Evolutionary conservation across 1,140 invertebrate genomes (phyloP).

Genomic region (Pseudoatta argentina): DNA sequence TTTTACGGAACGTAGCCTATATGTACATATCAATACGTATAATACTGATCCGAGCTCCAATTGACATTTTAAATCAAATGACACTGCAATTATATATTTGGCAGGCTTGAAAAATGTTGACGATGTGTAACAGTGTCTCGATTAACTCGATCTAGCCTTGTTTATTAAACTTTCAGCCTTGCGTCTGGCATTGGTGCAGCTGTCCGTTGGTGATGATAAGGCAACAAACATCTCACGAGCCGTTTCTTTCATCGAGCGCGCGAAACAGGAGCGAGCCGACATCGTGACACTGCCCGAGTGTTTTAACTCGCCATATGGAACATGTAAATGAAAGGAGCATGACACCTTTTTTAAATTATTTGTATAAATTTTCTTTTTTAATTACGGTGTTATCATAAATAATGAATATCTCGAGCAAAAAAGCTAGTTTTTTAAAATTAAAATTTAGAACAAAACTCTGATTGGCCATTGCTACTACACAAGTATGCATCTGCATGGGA

Average conservation of each 20-base stretch:
- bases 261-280: slow-evolving; percentile 90
- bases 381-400: not conserved
- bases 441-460: not conserved
- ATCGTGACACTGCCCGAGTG: slow-evolving; percentile 96
- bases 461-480: not conserved
- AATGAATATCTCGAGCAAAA: not conserved
- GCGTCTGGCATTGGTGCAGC: slow-evolving; percentile 92
- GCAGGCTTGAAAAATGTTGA: too few species aligned
- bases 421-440: not conserved
- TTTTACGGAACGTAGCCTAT: too few species aligned
- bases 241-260: slow-evolving; percentile 90
- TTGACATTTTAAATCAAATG: too few species aligned
- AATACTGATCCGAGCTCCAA: too few species aligned
- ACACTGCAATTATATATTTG: too few species aligned
- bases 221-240: slow-evolving; percentile 91
- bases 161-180: slow-evolving; percentile 78
- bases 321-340: slow-evolving; percentile 86
- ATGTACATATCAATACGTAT: too few species aligned
- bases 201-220: slow-evolving; percentile 92
- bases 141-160: too few species aligned
- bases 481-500: too few species aligned
- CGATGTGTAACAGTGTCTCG: too few species aligned
- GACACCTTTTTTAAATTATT: not conserved
- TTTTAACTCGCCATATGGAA: slow-evolving; percentile 98
- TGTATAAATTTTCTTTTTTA: not conserved